These are phyloP conservation scores for Lasioglossum calceatum DNA, from an alignment of 2,888 invertebrate species.

Conservation along the genomic window DNA sequence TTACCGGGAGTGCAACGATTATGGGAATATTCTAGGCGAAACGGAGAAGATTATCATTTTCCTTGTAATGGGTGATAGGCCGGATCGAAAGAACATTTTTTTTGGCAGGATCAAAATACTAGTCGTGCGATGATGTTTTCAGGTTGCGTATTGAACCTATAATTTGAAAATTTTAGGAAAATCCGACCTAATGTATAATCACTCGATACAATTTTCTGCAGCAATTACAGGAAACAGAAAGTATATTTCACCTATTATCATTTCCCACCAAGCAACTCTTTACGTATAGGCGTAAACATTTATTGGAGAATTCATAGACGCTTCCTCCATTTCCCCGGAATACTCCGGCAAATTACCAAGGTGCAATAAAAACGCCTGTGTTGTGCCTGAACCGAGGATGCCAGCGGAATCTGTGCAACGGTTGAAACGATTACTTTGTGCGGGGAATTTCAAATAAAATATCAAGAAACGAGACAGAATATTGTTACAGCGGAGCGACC, in stretches of 20 bases:
- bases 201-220: not conserved
- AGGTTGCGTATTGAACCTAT: too few relatives aligned
- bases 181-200: too few relatives aligned
- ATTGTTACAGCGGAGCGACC: conserved; percentile 12
- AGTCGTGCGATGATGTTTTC: too few relatives aligned
- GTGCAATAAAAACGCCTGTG: conserved; percentile 34
- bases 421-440: conserved; percentile 24
- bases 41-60: not conserved
- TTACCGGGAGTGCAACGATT: not conserved
- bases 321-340: not conserved
- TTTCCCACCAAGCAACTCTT: not conserved
- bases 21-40: not conserved
- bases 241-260: too few relatives aligned
- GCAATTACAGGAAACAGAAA: too few relatives aligned
- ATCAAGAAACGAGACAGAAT: conserved; percentile 10
- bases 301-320: conserved; percentile 15
- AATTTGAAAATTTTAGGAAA: too few relatives aligned
- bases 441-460: conserved; percentile 37
- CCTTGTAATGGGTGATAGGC: not conserved
- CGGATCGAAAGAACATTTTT: too few relatives aligned
- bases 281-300: conserved; percentile 13
- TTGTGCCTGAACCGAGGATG: conserved; percentile 9
- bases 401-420: conserved; percentile 16
- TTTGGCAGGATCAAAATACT: too few relatives aligned
- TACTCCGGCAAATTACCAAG: conserved; percentile 19